phyloP scores from a whole-genome alignment of 1,140 invertebrate species.

The Marisa cornuarietis region DNA sequence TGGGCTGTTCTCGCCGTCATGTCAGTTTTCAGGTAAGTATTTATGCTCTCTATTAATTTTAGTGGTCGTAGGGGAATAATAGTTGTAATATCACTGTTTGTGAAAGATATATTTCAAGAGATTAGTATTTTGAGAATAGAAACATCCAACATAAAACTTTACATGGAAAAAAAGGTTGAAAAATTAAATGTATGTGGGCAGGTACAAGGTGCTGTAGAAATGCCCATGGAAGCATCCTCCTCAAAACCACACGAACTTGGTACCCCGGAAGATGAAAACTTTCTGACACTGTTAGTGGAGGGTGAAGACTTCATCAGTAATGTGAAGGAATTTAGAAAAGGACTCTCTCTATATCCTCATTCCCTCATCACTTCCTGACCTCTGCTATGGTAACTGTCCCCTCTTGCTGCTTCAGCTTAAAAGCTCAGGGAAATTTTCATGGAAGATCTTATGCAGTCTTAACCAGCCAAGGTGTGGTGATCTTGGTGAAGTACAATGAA shows the following conservation, averaged over 20 bases:
- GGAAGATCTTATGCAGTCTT: too few relatives aligned
- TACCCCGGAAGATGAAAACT: not conserved
- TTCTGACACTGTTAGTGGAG: not conserved
- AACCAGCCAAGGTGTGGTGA: too few relatives aligned
- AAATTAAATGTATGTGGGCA: not conserved
- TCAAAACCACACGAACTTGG: not conserved
- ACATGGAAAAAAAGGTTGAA: not conserved
- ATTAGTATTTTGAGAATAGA: too few relatives aligned
- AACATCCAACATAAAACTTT: not conserved
- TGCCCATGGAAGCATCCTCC: not conserved
- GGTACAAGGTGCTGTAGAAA: not conserved
- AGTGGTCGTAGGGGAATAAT: too few relatives aligned
- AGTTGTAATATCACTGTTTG: too few relatives aligned
- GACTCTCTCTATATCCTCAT: not conserved
- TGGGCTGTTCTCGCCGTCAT: slow-evolving; percentile 25
- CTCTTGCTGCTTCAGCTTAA: too few relatives aligned
- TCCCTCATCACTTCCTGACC: not conserved
- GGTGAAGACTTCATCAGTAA: not conserved
- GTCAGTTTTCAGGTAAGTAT: slow-evolving; percentile 40
- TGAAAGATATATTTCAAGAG: too few relatives aligned
- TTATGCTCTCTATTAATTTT: too few relatives aligned
- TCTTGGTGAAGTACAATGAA: too few relatives aligned
- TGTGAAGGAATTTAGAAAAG: not conserved
- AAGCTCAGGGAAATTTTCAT: too few relatives aligned
- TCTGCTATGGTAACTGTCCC: too few relatives aligned